Base-by-base conservation (phyloP, 2,797 vertebrate species). In the Notamacropus eugenii region DNA sequence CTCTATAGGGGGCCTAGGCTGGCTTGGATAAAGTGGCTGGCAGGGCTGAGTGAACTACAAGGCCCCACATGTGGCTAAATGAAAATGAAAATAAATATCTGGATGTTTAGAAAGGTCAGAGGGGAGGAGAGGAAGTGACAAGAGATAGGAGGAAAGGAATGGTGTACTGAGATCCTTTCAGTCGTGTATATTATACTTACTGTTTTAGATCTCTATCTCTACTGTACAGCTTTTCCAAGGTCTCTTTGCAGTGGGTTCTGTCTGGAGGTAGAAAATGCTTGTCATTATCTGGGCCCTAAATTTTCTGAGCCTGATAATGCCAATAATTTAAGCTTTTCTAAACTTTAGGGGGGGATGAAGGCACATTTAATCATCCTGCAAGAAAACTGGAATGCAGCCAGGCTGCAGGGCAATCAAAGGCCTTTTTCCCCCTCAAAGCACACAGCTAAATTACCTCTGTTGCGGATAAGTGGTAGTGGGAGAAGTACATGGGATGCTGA, bases 311-410 rank as follows among this genome's bases (percentile, higher is more conserved):
- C 97, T 95, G 92, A 97, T 97, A 97, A 97, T 94, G 94, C 95
- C 93, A 97, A 98, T 97, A 98, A 97, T 98, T 98, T 96, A 98
- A 96, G 96, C 93, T 97, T 97, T 97, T 97, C 97, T 97, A 96
- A 97, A 97, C 93, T 96, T 95, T 97, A 94, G 90, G 82, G 90
- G 93, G 96, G 40, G 40, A 87, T 97, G 90, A 98, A 97, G 98
- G 96, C n/a, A n/a, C 90, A 96, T 97, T 98, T 97, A 94, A 97
- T 67, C 34, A 14, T 97, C 95, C 40, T 0, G 0, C 67, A 96
- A 87, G 67, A 87, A 95, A 55, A 59, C 90, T 97, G 96, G 96
- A 98, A 95, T 94, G 11, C 67, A 92, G 93, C 96, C 98, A 97
- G 93, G 95, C 56, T 93, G 93, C 55, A 97, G 82, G 94, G 96